Evolutionary conservation across 2,888 invertebrate genomes (phyloP), one percentile per base, ranked within the genome.

Genomic region (Pristionchus mayeri): DNA sequence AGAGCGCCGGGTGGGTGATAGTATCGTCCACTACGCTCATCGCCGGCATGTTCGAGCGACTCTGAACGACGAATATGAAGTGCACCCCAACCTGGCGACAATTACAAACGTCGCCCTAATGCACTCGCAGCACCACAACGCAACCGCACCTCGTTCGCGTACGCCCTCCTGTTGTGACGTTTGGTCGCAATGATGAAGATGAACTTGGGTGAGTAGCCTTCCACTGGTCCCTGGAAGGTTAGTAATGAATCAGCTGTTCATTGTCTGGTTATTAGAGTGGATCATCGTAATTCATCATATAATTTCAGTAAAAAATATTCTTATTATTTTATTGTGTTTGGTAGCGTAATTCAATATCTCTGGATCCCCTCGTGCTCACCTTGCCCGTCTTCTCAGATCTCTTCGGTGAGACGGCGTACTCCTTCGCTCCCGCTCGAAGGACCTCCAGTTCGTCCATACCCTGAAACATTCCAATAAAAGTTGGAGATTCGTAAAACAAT

Each of bases 101-200:
- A n/a, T 71, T 16, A 21, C 2, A 48, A 48, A 75, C 4, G 75
- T 24, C 75, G 48, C 6, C 13, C 3, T 40, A n/a, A 3, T 21
- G 37, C 75, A 40, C 40, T 63, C 63, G 16, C 13, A 40, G 75
- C 75, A 40, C 75, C 57, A 6, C 30, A 60, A 11, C 50, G 11
- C 52, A 9, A 37, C 50, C 16, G n/a, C n/a, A n/a, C n/a, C n/a
- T n/a, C 21, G 30, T 76, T 50, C 50, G 24, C 54, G 48, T 18
- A 85, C 71, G 34, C 83, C 21, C 90, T 85, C 34, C 87, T 86
- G 67, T 88, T 85, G 67, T 92, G 90, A 3, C 89, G 85, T 60
- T 91, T 91, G 13, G 90, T 90, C 13, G 87, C 89, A 30, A 91
- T 71, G 16, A 91, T 81, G 18, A 92, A 57, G 18, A 88, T 88